A percentile compares a stretch with the other conserved stretches of the same genome.
Conservation (phyloP, 2,888 invertebrate genomes). For the Steinernema hermaphroditum region DNA sequence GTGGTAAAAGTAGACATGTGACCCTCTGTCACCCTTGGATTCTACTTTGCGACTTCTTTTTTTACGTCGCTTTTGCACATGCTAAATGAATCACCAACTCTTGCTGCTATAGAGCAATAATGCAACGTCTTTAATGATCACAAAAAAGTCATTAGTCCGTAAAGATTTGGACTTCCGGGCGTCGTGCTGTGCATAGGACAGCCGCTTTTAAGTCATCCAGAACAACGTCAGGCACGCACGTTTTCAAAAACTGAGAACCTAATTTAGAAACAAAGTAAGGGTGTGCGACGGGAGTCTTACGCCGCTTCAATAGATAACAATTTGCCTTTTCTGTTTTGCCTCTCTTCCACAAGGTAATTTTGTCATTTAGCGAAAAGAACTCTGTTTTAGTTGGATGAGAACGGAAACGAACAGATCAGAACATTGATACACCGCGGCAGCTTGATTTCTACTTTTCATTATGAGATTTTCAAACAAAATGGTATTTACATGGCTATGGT, state of each 20-base stretch:
- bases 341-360: constrained; percentile 11
- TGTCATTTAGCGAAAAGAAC: constrained; percentile 14
- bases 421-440: too few species aligned
- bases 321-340: constrained; percentile 25
- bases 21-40: too few species aligned
- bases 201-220: constrained; percentile 17
- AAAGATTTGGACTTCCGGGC: constrained; percentile 15
- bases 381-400: background rate
- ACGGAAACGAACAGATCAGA: background rate
- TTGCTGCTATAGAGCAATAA: background rate
- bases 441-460: too few species aligned
- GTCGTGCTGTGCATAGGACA: background rate
- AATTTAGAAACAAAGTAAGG: constrained; percentile 29
- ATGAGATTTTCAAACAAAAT: too few species aligned
- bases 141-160: constrained; percentile 15
- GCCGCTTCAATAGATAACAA: constrained; percentile 22
- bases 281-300: background rate
- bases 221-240: background rate
- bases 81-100: too few species aligned
- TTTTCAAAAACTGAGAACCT: constrained; percentile 26
- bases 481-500: too few species aligned
- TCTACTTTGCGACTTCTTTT: too few species aligned
- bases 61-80: too few species aligned
- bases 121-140: background rate
- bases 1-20: too few species aligned